Base-by-base conservation (phyloP, 2,797 vertebrate species). In the Rhyacichthys aspro region DNA sequence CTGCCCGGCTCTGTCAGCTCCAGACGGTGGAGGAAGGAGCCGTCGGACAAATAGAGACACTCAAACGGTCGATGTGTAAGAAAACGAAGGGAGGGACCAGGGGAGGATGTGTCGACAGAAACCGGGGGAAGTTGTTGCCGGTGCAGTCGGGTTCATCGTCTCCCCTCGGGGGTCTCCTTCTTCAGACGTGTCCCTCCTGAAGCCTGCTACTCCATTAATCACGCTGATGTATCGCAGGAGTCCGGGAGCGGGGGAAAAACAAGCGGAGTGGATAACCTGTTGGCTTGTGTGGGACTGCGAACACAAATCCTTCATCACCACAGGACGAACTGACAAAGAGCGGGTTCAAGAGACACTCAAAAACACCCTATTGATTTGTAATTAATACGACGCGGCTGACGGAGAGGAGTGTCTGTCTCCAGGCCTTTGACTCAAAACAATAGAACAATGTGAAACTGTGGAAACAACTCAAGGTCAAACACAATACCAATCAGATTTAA, bases 181-280 rank as follows among this genome's bases (percentile, higher is more conserved):
- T 73, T 77, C 23, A 28, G 23, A 81, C 74, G 48, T 10, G n/a
- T 72, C 54, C 81, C 84, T 70, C 80, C 71, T 75, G 69, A 74
- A 60, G 62, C 70, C 78, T 39, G 73, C 69, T 54, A 61, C 78
- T 79, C 84, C 88, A 91, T 91, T 88, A 90, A 90, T 89, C 88
- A 89, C 74, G 55, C 80, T 84, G 85, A 90, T 88, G 79, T 68
- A 87, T 81, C 69, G 39, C 79, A 42, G 71, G 38, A 52, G 70
- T 79, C 77, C 45, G 52, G 70, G 63, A 74, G 78, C 70, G 63
- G 72, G n/a, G 74, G 79, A 59, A 79, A 82, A 82, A 86, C 82
- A 86, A 81, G 76, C 78, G 32, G 5, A 62, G 72, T 72, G 72
- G 72, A 70, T 79, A 79, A 83, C 79, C 78, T 85, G 85, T 81